Evolutionary conservation across 2,113 vertebrate genomes (phyloP), one percentile per base, ranked within the genome.

Genomic region (Carassius auratus): DNA sequence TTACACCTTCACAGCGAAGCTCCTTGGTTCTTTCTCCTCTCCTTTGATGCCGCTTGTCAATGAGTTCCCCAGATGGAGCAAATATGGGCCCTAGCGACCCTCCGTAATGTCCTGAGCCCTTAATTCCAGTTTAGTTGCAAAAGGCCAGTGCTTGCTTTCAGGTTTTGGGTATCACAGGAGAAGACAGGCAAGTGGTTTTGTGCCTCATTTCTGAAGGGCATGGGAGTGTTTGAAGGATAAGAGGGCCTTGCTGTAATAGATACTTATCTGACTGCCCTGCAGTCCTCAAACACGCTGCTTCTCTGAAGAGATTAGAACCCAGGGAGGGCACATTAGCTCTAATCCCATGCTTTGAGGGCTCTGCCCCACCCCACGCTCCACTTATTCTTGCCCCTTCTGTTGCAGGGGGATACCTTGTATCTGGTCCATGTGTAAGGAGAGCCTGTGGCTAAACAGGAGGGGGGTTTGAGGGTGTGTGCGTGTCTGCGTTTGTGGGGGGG

Each of bases 291-390:
- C 95, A 95, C 94, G 94, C 93, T 94, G 92, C 92, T 91, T 92
- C 93, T 96, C 92, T 95, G 94, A 95, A 94, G 95, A 95, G 95
- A 96, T 96, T 95, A 95, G 92, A 94, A 94, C 94, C 94, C 93
- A 89, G 93, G 94, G 95, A 95, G 94, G 95, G 94, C 94, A 95
- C 95, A 95, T 96, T 96, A 95, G 93, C 94, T 95, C 92, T 96
- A 96, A 96, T 96, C 95, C 94, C 36, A 73, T 94, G 93, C 95
- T 95, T 95, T 95, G 94, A 95, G 94, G 84, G 71, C 92, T 93
- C 92, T 91, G 91, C 93, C 88, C 83, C 76, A 81, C 88, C 85
- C 45, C 75, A 85, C 82, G 90, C 88, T 90, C 93, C 93, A 92
- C 92, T 94, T 94, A 92, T 93, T 93, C 87, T 90, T 89, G 81